phyloP scores from a whole-genome alignment of 2,888 invertebrate species.

The Pseudanteris insignis region DNA sequence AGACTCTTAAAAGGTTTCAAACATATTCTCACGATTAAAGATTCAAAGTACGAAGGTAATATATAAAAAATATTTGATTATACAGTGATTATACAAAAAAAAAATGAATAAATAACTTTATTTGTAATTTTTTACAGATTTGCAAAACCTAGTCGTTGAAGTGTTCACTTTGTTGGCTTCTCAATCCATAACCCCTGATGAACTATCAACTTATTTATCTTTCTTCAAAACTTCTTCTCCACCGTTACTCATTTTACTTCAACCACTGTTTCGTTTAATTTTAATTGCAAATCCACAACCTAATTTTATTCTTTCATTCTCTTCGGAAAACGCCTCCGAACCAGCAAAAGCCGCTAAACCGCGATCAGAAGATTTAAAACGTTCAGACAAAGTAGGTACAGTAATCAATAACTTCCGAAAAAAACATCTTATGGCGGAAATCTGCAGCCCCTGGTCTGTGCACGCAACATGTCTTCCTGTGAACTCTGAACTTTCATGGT shows the following conservation, averaged over 20 bases:
- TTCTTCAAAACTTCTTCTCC: constrained; percentile 71
- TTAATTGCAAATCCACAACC: constrained; percentile 69
- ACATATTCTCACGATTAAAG: constrained; percentile 54
- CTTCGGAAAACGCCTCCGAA: constrained; percentile 52
- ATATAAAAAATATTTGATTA: no score
- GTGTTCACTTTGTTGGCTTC: constrained; percentile 70
- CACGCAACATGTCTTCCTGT: constrained; percentile 62
- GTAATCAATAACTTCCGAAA: constrained; percentile 61
- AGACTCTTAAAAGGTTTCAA: constrained; percentile 65
- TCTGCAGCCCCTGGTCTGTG: constrained; percentile 64
- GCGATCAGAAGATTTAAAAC: constrained; percentile 51
- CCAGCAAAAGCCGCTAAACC: constrained; percentile 17
- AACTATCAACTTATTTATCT: constrained; percentile 71
- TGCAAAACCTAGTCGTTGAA: constrained; percentile 75
- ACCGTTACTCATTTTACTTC: constrained; percentile 70
- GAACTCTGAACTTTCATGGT: constrained; percentile 68
- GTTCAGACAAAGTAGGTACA: constrained; percentile 59
- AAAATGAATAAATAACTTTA: no score
- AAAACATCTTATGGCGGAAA: constrained; percentile 58
- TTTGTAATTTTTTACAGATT: constrained; percentile 67
- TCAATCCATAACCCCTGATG: constrained; percentile 69
- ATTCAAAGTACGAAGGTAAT: constrained; percentile 58
- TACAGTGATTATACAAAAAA: no score
- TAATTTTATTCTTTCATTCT: constrained; percentile 70
- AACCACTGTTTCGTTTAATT: constrained; percentile 67